These are phyloP conservation scores for Drosophila bunnanda DNA, from an alignment of 2,888 invertebrate species.

Conservation along the genomic window DNA sequence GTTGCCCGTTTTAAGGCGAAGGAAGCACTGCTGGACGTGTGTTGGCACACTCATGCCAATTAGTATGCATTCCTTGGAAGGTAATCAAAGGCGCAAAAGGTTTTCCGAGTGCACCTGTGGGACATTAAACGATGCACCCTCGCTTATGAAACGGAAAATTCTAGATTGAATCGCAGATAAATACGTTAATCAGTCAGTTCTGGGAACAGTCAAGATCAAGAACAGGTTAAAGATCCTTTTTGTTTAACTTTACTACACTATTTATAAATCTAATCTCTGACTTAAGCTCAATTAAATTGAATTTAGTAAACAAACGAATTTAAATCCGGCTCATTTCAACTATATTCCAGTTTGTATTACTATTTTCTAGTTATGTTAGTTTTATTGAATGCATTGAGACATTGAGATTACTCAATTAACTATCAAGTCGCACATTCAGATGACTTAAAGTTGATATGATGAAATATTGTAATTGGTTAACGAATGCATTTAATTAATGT, in stretches of 20 bases:
- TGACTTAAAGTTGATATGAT: constrained; percentile 2
- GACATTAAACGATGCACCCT: constrained; percentile 1
- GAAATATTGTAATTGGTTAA: constrained; percentile 1
- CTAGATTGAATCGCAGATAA: constrained; percentile 20
- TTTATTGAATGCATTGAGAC: not conserved
- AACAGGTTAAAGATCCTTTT: constrained; percentile 33
- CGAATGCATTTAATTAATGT: not conserved
- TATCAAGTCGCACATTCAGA: not conserved
- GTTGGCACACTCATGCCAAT: not conserved
- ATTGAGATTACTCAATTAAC: constrained; percentile 5
- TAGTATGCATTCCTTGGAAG: constrained; percentile 28
- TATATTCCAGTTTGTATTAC: not conserved
- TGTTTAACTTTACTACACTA: not conserved
- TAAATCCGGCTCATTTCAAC: constrained; percentile 4
- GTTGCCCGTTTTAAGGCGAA: constrained; percentile 12
- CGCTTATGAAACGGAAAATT: constrained; percentile 15
- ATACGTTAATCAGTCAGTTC: too few relatives aligned
- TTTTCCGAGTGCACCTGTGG: constrained; percentile 7
- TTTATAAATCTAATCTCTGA: constrained; percentile 10
- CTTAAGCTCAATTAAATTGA: constrained; percentile 1
- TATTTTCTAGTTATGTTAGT: not conserved
- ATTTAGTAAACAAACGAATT: constrained; percentile 22
- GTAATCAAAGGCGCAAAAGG: constrained; percentile 9
- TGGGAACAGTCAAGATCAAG: constrained; percentile 19
- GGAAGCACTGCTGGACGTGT: constrained; percentile 22